These are phyloP conservation scores for Perca flavescens DNA, from an alignment of 2,113 vertebrate genomes.

Conservation along the genomic window DNA sequence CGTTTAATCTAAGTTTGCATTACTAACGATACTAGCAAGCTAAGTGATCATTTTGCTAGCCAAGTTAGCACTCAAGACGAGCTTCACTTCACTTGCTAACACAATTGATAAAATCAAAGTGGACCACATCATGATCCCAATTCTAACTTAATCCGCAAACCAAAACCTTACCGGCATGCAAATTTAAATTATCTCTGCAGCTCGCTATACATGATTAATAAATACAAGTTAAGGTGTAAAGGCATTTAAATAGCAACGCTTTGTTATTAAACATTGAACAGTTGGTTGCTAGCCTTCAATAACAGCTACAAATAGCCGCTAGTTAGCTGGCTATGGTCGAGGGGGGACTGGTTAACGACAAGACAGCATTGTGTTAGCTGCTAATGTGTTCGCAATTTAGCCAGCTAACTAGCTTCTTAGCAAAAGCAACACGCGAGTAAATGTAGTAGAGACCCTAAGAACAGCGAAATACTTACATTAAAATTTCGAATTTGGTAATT, in stretches of 20 bases:
- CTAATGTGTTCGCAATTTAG: slow-evolving; percentile 80
- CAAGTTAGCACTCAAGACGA: slow-evolving; percentile 43
- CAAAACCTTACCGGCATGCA: neutral
- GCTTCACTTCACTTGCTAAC: slow-evolving; percentile 57
- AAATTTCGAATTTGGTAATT: neutral
- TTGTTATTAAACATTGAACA: slow-evolving; percentile 32
- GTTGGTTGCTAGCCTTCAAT: slow-evolving; percentile 64
- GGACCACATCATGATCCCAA: slow-evolving; percentile 23
- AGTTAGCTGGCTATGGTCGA: slow-evolving; percentile 77
- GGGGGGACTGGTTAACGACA: slow-evolving; percentile 71
- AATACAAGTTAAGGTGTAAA: accelerated
- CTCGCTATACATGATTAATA: neutral
- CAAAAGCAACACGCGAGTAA: slow-evolving; percentile 47
- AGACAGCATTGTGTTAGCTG: slow-evolving; percentile 81
- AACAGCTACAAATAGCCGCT: slow-evolving; percentile 83
- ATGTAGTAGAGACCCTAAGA: accelerated
- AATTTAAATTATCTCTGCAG: neutral
- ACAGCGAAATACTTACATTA: slow-evolving; percentile 13
- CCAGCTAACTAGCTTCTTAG: slow-evolving; percentile 84
- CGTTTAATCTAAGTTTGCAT: neutral
- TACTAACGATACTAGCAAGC: slow-evolving; percentile 19
- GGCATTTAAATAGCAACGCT: neutral
- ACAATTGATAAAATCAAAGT: slow-evolving; percentile 56
- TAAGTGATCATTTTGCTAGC: slow-evolving; percentile 54
- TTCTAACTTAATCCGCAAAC: slow-evolving; percentile 29